These are phyloP conservation scores for Plebejus melissa DNA, from an alignment of 2,888 invertebrate species.

Conservation along the genomic window DNA sequence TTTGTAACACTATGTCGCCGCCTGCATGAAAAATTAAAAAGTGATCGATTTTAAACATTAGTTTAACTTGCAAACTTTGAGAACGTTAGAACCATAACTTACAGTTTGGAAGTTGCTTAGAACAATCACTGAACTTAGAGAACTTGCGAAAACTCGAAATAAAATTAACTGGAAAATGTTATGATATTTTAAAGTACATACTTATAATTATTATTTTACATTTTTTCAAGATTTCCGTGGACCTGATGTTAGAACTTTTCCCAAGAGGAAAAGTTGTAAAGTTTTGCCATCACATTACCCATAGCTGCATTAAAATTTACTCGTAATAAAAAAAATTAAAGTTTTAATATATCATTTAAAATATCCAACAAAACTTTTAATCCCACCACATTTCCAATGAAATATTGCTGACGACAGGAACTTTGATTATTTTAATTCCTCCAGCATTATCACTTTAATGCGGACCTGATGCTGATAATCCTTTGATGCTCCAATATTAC, in stretches of 20 bases:
- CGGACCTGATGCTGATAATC: background rate
- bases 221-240: too few relatives aligned
- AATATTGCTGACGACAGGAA: background rate
- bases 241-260: too few relatives aligned
- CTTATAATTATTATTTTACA: too few relatives aligned
- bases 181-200: background rate
- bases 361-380: background rate
- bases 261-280: too few relatives aligned
- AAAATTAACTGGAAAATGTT: background rate
- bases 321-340: too few relatives aligned
- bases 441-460: background rate
- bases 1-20: background rate
- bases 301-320: too few relatives aligned
- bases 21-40: conserved; percentile 2
- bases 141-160: background rate
- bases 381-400: background rate
- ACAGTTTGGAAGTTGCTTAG: background rate
- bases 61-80: background rate
- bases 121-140: background rate
- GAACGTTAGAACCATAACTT: background rate
- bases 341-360: background rate
- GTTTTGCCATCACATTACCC: too few relatives aligned
- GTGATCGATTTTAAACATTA: conserved; percentile 1
- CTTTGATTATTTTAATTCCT: background rate
- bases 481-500: background rate